phyloP scores from a whole-genome alignment of 64 coral and sea anemone genomes.

The Catalaphyllia jardinei region DNA sequence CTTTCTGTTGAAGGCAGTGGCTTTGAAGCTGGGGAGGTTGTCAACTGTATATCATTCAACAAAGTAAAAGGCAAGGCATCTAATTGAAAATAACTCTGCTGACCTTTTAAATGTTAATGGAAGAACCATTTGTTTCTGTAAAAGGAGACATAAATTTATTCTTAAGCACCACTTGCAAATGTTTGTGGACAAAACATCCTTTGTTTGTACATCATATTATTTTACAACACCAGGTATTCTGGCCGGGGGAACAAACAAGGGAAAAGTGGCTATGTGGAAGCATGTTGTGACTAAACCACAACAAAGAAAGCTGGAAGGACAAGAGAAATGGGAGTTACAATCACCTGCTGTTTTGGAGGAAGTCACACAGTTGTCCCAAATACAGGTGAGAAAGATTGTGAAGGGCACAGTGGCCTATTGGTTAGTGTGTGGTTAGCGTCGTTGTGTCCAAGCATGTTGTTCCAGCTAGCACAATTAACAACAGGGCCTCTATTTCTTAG shows the following conservation, averaged over 20 bases:
- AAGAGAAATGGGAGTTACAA: slow-evolving; percentile 85
- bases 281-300: slow-evolving; percentile 48
- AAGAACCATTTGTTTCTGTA: no score
- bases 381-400: slow-evolving; percentile 63
- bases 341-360: slow-evolving; percentile 83
- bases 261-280: slow-evolving; percentile 98
- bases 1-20: slow-evolving; percentile 80
- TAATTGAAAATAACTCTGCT: not conserved
- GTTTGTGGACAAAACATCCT: no score
- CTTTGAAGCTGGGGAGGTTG: slow-evolving; percentile 89
- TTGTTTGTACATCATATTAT: no score
- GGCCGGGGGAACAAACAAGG: slow-evolving; percentile 94
- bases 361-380: slow-evolving; percentile 81
- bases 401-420: no score
- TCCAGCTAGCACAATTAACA: no score
- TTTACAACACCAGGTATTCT: slow-evolving; percentile 59
- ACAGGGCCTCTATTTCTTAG: no score
- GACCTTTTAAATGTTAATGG: not conserved
- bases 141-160: no score
- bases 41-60: slow-evolving; percentile 88
- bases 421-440: no score
- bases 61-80: slow-evolving; percentile 77
- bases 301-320: slow-evolving; percentile 60
- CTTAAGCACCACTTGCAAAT: no score
- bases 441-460: no score